Conservation (phyloP, 2,888 invertebrate species). For the Drosophila ezoana region DNA sequence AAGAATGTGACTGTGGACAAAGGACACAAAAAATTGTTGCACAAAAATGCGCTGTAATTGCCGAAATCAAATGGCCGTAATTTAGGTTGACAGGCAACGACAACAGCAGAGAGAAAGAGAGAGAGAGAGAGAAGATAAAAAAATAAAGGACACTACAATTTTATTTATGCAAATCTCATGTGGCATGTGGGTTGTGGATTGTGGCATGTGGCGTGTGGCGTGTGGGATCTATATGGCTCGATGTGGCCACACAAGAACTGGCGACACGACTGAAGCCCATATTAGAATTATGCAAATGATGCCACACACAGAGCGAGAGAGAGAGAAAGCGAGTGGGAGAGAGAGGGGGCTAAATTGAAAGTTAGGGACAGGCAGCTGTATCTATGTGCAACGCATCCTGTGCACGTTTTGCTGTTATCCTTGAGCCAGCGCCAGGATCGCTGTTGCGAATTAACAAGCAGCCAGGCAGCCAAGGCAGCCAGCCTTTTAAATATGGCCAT, state of each 20-base stretch:
- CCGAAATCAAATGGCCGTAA: constrained; percentile 74
- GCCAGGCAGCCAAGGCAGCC: constrained; percentile 1
- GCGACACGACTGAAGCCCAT: constrained; percentile 44
- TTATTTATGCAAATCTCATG: constrained; percentile 73
- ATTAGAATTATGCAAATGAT: constrained; percentile 78
- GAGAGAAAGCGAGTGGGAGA: not conserved
- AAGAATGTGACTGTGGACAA: constrained; percentile 13
- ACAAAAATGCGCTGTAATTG: constrained; percentile 79
- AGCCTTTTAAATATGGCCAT: constrained; percentile 24
- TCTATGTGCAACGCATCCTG: constrained; percentile 34
- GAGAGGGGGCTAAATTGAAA: constrained; percentile 2
- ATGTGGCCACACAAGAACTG: constrained; percentile 19
- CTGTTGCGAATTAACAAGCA: constrained; percentile 35
- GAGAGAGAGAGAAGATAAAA: not conserved
- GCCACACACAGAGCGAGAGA: not conserved
- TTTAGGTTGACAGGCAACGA: constrained; percentile 66
- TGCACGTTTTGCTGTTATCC: constrained; percentile 30
- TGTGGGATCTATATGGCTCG: constrained; percentile 18
- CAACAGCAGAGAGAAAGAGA: not conserved
- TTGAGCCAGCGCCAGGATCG: constrained; percentile 26
- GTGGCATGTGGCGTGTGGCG: constrained; percentile 10
- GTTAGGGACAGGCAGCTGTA: not conserved
- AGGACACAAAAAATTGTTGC: constrained; percentile 64
- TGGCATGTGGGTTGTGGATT: constrained; percentile 19
- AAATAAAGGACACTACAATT: constrained; percentile 51